Evolutionary conservation across 2,888 invertebrate genomes (phyloP).

Genomic region (Piscicola geometra): DNA sequence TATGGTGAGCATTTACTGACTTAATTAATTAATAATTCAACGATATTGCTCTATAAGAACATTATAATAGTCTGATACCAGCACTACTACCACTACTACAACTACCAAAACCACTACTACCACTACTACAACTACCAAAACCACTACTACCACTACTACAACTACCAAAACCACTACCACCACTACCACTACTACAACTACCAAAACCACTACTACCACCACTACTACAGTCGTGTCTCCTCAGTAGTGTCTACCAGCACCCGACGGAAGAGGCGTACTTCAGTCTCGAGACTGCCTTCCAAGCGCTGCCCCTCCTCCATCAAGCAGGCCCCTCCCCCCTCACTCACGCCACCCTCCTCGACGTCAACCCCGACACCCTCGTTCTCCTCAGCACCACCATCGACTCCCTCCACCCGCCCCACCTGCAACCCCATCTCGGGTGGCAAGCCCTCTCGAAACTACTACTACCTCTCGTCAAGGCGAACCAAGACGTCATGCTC

Average conservation of each 20-base stretch:
- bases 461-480: slow-evolving; percentile 16
- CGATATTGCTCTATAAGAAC: neutral
- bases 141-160: no score
- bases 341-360: slow-evolving; percentile 37
- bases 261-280: slow-evolving; percentile 40
- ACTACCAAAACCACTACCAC: no score
- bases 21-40: no score
- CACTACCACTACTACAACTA: no score
- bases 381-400: slow-evolving; percentile 38
- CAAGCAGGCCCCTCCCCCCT: slow-evolving; percentile 13
- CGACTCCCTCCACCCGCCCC: slow-evolving; percentile 39
- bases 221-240: slow-evolving; percentile 36
- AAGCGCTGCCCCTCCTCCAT: neutral
- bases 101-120: no score
- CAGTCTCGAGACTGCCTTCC: slow-evolving; percentile 34
- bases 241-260: slow-evolving; percentile 42
- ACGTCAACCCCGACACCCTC: slow-evolving; percentile 35
- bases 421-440: slow-evolving; percentile 36
- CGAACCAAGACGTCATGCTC: slow-evolving; percentile 5
- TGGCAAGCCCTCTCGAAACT: slow-evolving; percentile 37
- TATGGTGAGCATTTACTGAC: slow-evolving; percentile 40
- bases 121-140: no score
- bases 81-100: no score
- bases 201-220: slow-evolving; percentile 8
- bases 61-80: slow-evolving; percentile 11